A percentile compares a stretch with the other conserved stretches of the same genome.
phyloP scores from a whole-genome alignment of 2,888 invertebrate species.

The Cacoxenus indagator region DNA sequence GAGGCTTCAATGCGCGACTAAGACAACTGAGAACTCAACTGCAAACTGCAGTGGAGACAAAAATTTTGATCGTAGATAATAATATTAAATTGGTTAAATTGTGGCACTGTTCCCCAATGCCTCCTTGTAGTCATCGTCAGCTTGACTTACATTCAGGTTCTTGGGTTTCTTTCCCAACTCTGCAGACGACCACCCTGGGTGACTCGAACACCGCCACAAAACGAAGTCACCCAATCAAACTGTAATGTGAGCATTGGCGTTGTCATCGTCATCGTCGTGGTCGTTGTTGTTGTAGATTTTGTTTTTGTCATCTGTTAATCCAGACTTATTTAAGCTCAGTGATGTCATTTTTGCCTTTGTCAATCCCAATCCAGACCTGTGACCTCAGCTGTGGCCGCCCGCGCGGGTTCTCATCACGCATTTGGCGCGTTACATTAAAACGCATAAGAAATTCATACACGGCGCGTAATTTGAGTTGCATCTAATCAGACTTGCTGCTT shows the following conservation, averaged over 20 bases:
- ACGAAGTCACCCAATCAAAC: constrained; percentile 4
- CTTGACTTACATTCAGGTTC: constrained; percentile 7
- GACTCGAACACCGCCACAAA: not conserved
- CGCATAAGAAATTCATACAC: not conserved
- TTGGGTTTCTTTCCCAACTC: not conserved
- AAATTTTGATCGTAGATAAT: constrained; percentile 57
- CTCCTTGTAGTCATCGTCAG: too few species aligned
- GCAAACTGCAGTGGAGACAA: constrained; percentile 23
- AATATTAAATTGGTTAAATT: constrained; percentile 62
- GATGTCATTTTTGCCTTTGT: constrained; percentile 29
- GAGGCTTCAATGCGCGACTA: constrained; percentile 23
- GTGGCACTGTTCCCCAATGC: constrained; percentile 35
- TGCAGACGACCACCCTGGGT: constrained; percentile 11
- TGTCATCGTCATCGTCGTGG: not conserved
- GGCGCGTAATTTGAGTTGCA: constrained; percentile 16
- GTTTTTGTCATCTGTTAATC: not conserved
- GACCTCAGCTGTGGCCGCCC: constrained; percentile 18
- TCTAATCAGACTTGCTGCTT: constrained; percentile 1
- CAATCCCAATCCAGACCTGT: constrained; percentile 4
- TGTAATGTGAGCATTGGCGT: constrained; percentile 13
- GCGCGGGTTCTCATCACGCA: constrained; percentile 26
- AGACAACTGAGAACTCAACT: not conserved
- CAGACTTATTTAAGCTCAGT: constrained; percentile 19
- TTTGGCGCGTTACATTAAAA: not conserved
- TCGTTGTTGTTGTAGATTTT: not conserved